Base-by-base conservation (phyloP, 2,797 vertebrate species). In the Coregonus sp. region DNA sequence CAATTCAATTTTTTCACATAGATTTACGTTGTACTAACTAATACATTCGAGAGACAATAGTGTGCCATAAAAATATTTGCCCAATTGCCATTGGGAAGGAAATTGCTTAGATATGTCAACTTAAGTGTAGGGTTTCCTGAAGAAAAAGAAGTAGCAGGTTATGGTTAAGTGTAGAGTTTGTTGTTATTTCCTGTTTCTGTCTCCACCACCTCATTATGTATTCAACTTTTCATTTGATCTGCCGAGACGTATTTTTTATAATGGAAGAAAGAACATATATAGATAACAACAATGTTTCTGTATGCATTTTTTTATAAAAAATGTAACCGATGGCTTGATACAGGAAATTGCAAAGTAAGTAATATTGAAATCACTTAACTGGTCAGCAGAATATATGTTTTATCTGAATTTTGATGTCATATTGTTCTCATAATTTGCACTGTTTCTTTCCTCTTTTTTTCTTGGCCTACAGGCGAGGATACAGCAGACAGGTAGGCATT, bases 401-500 rank as follows among this genome's bases (percentile, higher is more conserved):
- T 47, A 20, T 20, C 31, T 35, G 29, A 82, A 84, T 86, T 78
- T 83, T 80, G n/a, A 6, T 80, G 81, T 86, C 82, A 73, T 67
- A 25, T 25, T 25, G 25, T 25, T 25, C 25, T 25, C 25, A 25
- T 25, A 25, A 25, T 25, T 25, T 25, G 1, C 25, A 25, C 25
- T 40, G 20, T 69, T 37, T 69, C 0, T 88, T 79, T 77, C 33
- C 59, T 78, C 84, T 76, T 20, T 84, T 82, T 73, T 33, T 78
- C 75, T 73, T 70, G 37, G 61, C 85, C 18, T 47, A 52, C 89
- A 93, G 92, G 61, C 89, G 90, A 74, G 87, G 87, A 85, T 85
- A 86, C 1, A 88, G 90, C 77, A 89, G 90, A 80, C 91, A 86
- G 92, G 92, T 93, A 89, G 89, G 92, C 84, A 61, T 63, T 86